A percentile compares a stretch with the other conserved stretches of the same genome.
Evolutionary conservation across 2,797 vertebrate species (phyloP).

Genomic region (Darevskia nairensis): DNA sequence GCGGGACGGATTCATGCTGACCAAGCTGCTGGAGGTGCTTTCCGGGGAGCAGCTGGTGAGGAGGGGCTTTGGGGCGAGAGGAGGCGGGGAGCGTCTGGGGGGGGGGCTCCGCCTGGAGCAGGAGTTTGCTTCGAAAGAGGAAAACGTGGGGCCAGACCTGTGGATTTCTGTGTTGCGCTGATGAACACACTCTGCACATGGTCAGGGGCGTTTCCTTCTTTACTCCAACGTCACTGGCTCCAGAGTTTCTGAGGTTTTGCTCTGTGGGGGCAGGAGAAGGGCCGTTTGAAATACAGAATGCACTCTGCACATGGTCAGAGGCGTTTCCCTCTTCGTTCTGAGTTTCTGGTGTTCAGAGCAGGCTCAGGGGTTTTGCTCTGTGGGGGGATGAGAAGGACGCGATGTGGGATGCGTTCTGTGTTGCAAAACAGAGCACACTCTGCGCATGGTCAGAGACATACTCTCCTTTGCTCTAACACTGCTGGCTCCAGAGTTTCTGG

Average conservation of each 20-base stretch:
- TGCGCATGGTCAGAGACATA: too few relatives aligned
- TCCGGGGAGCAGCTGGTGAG: constrained; percentile 93
- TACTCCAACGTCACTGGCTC: too few relatives aligned
- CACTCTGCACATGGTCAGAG: too few relatives aligned
- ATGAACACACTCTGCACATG: background rate
- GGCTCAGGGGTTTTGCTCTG: background rate
- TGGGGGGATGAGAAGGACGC: background rate
- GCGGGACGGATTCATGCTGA: constrained; percentile 91
- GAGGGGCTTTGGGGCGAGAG: too few relatives aligned
- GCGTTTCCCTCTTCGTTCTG: background rate
- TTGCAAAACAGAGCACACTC: too few relatives aligned
- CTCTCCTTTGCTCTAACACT: background rate
- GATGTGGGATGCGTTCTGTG: constrained; percentile 71
- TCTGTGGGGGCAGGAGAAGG: background rate
- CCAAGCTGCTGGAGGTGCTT: constrained; percentile 91
- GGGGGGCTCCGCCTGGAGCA: too few relatives aligned
- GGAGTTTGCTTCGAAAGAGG: background rate
- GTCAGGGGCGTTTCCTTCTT: background rate
- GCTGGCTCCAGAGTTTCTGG: background rate
- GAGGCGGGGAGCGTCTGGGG: too few relatives aligned
- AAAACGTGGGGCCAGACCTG: background rate
- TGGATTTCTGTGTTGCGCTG: fast-evolving
- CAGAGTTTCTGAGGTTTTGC: background rate
- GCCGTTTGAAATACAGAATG: background rate
- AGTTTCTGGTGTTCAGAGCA: background rate